Base-by-base conservation (phyloP, 2,113 vertebrate genomes). In the Xiphophorus maculatus region DNA sequence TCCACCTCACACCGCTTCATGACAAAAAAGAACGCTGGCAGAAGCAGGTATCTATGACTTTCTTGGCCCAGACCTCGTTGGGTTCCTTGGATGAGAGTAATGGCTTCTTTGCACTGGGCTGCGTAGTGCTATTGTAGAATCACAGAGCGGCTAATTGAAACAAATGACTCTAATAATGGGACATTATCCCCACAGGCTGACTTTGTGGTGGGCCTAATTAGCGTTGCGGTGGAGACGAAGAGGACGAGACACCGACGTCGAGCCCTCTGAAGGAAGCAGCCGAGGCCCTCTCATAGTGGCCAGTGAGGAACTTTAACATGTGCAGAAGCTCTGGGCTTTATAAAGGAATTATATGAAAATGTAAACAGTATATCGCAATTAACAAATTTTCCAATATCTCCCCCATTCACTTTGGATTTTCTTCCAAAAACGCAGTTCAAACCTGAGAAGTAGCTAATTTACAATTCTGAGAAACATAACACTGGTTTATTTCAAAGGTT, bases 111-210 rank as follows among this genome's bases (percentile, higher is more conserved):
- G 89, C 94, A 91, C 95, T 95, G 95, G 96, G 96, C 96, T 94
- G 95, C 94, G 92, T 94, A 71, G 93, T 96, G 96, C 95, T 97
- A 94, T 94, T 97, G 96, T 97, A 96, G 96, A 97, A 96, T 95
- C 96, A 97, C 96, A 93, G 95, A 97, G 96, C 96, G 95, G 96
- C 97, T 97, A 97, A 98, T 98, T 97, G 97, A 97, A 98, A 98
- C 97, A 97, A 98, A 98, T 95, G 96, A 97, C 96, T 96, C 95
- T 97, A 97, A 97, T 98, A 97, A 97, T 97, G 94, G 96, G 95
- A 96, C 96, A 97, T 98, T 97, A 97, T 97, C 96, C 96, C 97
- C 92, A 95, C 96, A 96, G 97, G 96, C 96, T 94, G 88, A 92
- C 94, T 95, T 93, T 95, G 96, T 96, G 96, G 93, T 94, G 95